Evolutionary conservation across 2,888 invertebrate genomes (phyloP).

Genomic region (Trichacis sp.): DNA sequence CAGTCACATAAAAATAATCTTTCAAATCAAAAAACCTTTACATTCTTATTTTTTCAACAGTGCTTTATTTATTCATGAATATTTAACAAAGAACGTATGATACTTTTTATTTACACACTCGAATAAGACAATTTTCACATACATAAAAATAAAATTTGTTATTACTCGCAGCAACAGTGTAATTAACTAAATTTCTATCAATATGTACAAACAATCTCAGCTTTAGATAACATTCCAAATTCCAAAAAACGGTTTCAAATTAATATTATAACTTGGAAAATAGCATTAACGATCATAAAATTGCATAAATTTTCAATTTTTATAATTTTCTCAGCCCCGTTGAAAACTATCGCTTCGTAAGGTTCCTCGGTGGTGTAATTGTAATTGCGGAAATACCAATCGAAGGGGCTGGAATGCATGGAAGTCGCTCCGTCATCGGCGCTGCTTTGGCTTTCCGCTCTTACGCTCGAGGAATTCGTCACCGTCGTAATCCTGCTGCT

Average conservation of each 20-base stretch:
- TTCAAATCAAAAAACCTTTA: neutral
- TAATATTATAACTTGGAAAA: too few relatives aligned
- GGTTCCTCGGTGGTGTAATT: slow-evolving; percentile 75
- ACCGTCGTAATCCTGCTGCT: slow-evolving; percentile 31
- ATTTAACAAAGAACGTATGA: too few relatives aligned
- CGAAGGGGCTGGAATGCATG: slow-evolving; percentile 73
- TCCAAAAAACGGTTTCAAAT: too few relatives aligned
- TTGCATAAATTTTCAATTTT: too few relatives aligned
- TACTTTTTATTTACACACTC: neutral
- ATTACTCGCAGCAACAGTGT: too few relatives aligned
- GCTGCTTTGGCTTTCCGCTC: slow-evolving; percentile 28
- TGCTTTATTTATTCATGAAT: too few relatives aligned
- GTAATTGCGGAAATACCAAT: slow-evolving; percentile 91
- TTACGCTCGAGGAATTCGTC: slow-evolving; percentile 16
- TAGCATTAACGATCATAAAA: too few relatives aligned
- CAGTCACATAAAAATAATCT: neutral
- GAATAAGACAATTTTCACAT: too few relatives aligned
- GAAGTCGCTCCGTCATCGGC: slow-evolving; percentile 66
- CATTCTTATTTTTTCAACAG: neutral
- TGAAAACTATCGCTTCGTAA: slow-evolving; percentile 65
- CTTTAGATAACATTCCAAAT: too few relatives aligned
- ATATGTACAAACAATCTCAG: too few relatives aligned
- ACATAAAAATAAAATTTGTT: too few relatives aligned
- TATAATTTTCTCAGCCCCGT: slow-evolving; percentile 9
- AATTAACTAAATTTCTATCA: too few relatives aligned